These are phyloP conservation scores for Hipposideros larvatus DNA, from an alignment of 2,797 vertebrate species.

Conservation along the genomic window DNA sequence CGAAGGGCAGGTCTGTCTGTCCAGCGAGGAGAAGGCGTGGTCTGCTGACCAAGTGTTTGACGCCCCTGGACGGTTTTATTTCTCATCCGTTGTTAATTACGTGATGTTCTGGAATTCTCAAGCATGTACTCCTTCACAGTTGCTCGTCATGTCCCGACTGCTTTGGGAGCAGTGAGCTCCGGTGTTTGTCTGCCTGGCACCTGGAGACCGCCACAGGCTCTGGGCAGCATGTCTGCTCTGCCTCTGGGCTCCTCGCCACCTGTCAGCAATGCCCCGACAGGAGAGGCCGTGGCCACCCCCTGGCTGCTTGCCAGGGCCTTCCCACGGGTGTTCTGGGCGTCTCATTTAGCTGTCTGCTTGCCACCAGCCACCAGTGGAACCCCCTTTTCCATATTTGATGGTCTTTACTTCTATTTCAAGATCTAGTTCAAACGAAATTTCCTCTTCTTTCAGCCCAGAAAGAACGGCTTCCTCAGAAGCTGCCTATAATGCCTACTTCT, in stretches of 20 bases:
- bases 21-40: neutral
- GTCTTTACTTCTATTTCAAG: neutral
- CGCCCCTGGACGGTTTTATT: too few species aligned
- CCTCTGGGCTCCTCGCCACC: fast-evolving
- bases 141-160: neutral
- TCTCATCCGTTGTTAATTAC: neutral
- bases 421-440: neutral
- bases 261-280: fast-evolving
- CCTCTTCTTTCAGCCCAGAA: neutral
- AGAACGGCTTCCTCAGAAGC: neutral
- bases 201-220: neutral
- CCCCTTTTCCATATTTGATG: neutral
- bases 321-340: neutral
- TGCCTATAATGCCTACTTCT: neutral
- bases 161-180: neutral
- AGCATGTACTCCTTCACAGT: neutral
- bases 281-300: neutral
- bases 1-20: neutral
- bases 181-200: neutral
- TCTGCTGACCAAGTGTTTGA: neutral
- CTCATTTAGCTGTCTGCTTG: neutral
- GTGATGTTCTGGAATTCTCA: neutral
- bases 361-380: too few species aligned
- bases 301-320: neutral
- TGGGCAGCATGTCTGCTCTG: too few species aligned